Evolutionary conservation across 2,113 vertebrate species (phyloP), one percentile per base, ranked within the genome.

Genomic region (Rattus rattus): DNA sequence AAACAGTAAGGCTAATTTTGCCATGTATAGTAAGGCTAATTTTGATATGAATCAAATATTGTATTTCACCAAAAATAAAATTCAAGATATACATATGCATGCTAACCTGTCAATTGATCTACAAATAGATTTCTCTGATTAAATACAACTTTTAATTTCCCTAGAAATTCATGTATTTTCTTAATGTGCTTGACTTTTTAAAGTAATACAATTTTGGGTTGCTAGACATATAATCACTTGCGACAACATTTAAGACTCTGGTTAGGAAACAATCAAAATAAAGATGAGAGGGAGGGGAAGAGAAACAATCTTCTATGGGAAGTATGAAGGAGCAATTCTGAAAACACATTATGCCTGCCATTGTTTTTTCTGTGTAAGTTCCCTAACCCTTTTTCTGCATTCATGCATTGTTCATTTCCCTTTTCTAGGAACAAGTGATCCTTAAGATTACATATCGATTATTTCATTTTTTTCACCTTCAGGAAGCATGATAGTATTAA

Each of bases 31-130:
- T n/a, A 70, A 72, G 90, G 10, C 5, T 87, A 47, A 92, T 83
- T 59, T 94, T 96, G 43, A 91, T 43, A 49, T 90, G 54, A 91
- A 77, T 33, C 49, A 95, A 91, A 65, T 84, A 92, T 92, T 63
- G 75, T 8, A 85, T 65, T 72, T 94, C 69, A 90, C 39, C 39
- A 94, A 91, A 95, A 75, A 28, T 83, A 85, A 94, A 90, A 92
- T 89, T 67, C 33, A 72, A 26, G 33, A 39, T 88, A 49, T 86
- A 65, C 33, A 63, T 67, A 83, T 12, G 77, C 56, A 88, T 94
- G 39, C 61, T 90, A 85, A 89, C 7, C 36, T 80, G 17, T 52
- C 2, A 0, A n/a, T 76, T 2, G 0, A 39, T 72, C 3, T 87
- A 20, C 36, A 96, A 95, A 94, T 76, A 70, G 33, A 91, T 69